Base-by-base conservation (phyloP, 2,888 invertebrate genomes). In the Chrysina gloriosa region DNA sequence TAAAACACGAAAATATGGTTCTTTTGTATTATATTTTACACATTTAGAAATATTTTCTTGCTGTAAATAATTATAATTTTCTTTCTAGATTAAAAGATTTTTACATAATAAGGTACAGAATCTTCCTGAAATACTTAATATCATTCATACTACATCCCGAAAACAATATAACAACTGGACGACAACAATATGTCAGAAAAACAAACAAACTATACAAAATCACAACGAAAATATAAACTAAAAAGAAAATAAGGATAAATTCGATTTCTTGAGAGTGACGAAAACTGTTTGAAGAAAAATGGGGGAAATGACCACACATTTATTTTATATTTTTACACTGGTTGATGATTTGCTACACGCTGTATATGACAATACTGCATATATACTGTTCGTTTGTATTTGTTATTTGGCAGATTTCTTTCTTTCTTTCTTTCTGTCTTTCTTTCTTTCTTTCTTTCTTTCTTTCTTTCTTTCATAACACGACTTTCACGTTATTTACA, bases 101-200 rank as follows among this genome's bases (percentile, higher is more conserved):
- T 82, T 83, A 82, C 83, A 83, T 79, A 78, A 80, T 82, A 82
- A 83, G 82, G 82, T 82, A 82, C 82, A 81, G 79, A 75, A 78
- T 78, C 78, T 80, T 80, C 79, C 80, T 80, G 70, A 79, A 77
- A 79, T 79, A 78, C 80, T 79, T 69, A 74, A 76, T 48, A 31
- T 39, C 58, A 58, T 58, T 58, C 58, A 11, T 11, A 39, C 58
- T 25, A 50, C 50, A 25, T 58, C 14, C 42, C 58, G 27, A 25
- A 23, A 50, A 29, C n/a, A 29, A 27, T 47, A 50, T 58, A 58
- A 58, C 58, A 56, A 39, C 11, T 58, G 27, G 25, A 58, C 27
- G 25, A 58, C n/a, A n/a, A n/a, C 58, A 66, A 21, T 36, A 65
- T 36, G 52, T 11, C n/a, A n/a, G n/a, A n/a, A 21, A 36, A 36